Evolutionary conservation across 1,140 invertebrate genomes (phyloP).

Genomic region (Chionoecetes opilio): DNA sequence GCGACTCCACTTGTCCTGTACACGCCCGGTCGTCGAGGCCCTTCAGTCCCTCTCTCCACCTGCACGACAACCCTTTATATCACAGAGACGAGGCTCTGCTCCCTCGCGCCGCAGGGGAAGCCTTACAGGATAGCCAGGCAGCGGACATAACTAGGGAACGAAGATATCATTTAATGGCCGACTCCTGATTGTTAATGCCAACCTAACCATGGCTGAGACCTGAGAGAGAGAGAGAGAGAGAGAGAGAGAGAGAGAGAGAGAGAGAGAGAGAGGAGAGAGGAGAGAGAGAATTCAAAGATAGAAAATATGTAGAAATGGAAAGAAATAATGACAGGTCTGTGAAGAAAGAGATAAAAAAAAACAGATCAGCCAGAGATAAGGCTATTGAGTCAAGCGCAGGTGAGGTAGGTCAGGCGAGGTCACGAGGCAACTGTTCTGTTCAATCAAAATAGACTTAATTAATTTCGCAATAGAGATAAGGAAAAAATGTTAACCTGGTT

Average conservation of each 20-base stretch:
- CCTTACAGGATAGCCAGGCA: conserved; percentile 48
- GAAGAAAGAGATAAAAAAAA: not conserved
- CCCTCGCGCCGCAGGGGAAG: not conserved
- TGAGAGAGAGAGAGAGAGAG: not conserved
- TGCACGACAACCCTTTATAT: conserved; percentile 66
- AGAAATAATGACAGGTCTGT: not conserved
- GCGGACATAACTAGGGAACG: conserved; percentile 24
- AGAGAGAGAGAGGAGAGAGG: not conserved
- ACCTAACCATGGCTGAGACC: conserved; percentile 38
- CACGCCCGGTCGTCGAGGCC: conserved; percentile 8
- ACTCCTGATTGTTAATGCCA: conserved; percentile 42
- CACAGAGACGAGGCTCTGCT: not conserved
- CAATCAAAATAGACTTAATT: not conserved
- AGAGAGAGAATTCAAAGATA: not conserved
- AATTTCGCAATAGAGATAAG: not conserved
- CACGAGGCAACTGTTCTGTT: conserved; percentile 13
- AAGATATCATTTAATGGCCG: conserved; percentile 29
- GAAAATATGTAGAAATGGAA: not conserved
- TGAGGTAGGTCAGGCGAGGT: conserved; percentile 16
- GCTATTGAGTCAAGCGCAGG: not conserved
- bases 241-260: conserved; percentile 22
- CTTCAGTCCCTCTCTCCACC: conserved; percentile 40
- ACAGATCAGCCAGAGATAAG: not conserved
- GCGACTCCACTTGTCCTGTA: conserved; percentile 56
- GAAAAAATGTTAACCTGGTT: not conserved